phyloP scores from a whole-genome alignment of 2,113 vertebrate genomes.

The Delphinapterus leucas region DNA sequence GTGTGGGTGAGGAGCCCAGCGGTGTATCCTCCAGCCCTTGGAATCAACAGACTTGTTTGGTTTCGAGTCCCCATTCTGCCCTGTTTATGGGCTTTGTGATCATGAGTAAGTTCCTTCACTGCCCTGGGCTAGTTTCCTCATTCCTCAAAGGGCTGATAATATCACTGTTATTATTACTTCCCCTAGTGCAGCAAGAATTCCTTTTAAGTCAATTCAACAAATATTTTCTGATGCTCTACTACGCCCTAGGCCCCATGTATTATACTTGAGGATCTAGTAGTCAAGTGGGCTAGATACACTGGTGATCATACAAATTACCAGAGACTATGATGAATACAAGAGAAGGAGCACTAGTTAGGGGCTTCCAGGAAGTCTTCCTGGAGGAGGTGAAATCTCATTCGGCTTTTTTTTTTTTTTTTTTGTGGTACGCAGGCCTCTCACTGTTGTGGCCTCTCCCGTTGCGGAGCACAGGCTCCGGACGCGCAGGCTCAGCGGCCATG shows the following conservation, averaged over 20 bases:
- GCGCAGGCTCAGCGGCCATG: no score
- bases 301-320: background rate
- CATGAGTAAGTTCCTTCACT: background rate
- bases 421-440: no score
- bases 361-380: background rate
- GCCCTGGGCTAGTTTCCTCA: background rate
- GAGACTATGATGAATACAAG: background rate
- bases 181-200: background rate
- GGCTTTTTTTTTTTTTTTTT: background rate
- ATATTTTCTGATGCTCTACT: background rate
- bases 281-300: background rate
- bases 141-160: conserved; percentile 6
- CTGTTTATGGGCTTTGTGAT: background rate
- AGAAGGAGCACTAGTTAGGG: background rate
- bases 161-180: background rate
- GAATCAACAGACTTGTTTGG: background rate
- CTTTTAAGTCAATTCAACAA: background rate
- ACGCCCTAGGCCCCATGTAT: background rate
- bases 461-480: no score
- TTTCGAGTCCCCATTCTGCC: background rate
- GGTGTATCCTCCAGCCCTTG: background rate
- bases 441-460: no score
- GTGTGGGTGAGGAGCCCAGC: background rate
- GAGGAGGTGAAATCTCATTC: background rate
- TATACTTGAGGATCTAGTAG: background rate